Evolutionary conservation across 2,113 vertebrate species (phyloP).

Genomic region (Puntigrus tetrazona): DNA sequence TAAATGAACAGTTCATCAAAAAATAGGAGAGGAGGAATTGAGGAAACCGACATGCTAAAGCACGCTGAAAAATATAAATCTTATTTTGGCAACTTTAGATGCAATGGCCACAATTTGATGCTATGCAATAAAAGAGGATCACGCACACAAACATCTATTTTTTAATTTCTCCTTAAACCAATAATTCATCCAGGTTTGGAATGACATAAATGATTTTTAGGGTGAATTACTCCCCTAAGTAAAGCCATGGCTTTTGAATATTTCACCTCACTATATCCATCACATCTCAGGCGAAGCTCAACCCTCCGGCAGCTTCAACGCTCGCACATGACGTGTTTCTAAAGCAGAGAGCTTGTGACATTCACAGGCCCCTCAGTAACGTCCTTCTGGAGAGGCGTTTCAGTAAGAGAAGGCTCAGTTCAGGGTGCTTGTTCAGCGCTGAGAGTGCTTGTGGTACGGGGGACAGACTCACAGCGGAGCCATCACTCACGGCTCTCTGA

Average conservation of each 20-base stretch:
- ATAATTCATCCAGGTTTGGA: neutral
- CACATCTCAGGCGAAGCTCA: neutral
- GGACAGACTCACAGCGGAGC: slow-evolving; percentile 55
- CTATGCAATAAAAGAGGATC: neutral
- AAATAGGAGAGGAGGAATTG: neutral
- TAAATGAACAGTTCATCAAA: neutral
- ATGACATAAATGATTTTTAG: neutral
- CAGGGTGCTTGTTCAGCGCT: slow-evolving; percentile 29
- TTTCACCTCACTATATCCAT: neutral
- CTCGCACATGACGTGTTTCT: slow-evolving; percentile 49
- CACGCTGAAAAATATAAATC: neutral
- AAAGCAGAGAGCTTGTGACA: slow-evolving; percentile 56
- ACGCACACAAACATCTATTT: no score
- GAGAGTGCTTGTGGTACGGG: slow-evolving; percentile 52
- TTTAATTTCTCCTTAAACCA: neutral
- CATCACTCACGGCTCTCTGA: slow-evolving; percentile 52
- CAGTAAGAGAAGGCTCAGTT: slow-evolving; percentile 48
- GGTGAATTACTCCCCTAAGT: neutral
- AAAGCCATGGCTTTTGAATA: neutral
- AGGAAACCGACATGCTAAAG: neutral
- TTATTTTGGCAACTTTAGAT: neutral
- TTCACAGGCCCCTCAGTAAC: slow-evolving; percentile 62
- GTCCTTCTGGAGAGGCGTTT: slow-evolving; percentile 48
- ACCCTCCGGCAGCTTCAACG: slow-evolving; percentile 52
- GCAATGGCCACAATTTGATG: neutral